Evolutionary conservation across 1,140 invertebrate species (phyloP), one percentile per base, ranked within the genome.

Genomic region (Scaptomyza pallida): DNA sequence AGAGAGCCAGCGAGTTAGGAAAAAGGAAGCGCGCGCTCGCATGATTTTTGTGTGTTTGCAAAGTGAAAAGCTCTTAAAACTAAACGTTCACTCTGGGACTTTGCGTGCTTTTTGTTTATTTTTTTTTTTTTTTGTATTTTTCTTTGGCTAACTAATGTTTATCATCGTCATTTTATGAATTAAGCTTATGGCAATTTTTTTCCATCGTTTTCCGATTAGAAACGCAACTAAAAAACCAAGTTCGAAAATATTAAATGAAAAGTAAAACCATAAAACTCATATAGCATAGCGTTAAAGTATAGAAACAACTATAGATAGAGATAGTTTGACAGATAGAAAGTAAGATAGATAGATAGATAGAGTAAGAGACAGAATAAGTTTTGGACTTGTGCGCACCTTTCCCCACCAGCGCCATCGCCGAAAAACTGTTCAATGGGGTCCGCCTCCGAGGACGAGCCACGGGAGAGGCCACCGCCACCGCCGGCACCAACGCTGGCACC

Each of bases 361-460:
- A 40, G 54, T 59, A 33, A 75, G 60, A 73, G 40, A 70, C 45
- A 75, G 59, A 65, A 52, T 67, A 83, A 89, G 62, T 78, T 37
- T n/a, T 83, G 67, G 63, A 78, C 75, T 79, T 92, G 86, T 89
- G 81, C 94, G 93, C 94, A 96, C 95, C 95, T 95, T 94, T 95
- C 95, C 90, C 95, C 95, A 85, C 89, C 83, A 89, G 85, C 82
- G 64, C 79, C 89, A 92, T 96, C 96, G 88, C 95, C 94, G 89
- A 95, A 96, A 75, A 95, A 95, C 73, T 95, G 95, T 90, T 98
- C 97, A 64, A 82, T 74, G 90, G 97, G 97, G 92, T 98, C 97
- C 92, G 96, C 97, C 91, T 97, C 98, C 73, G 97, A 95, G 85
- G 96, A 97, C 71, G 96, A 97, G 89, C 96, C 96, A 90, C 97